Conservation (phyloP, 2,113 vertebrate species). For the Agapornis roseicollis region DNA sequence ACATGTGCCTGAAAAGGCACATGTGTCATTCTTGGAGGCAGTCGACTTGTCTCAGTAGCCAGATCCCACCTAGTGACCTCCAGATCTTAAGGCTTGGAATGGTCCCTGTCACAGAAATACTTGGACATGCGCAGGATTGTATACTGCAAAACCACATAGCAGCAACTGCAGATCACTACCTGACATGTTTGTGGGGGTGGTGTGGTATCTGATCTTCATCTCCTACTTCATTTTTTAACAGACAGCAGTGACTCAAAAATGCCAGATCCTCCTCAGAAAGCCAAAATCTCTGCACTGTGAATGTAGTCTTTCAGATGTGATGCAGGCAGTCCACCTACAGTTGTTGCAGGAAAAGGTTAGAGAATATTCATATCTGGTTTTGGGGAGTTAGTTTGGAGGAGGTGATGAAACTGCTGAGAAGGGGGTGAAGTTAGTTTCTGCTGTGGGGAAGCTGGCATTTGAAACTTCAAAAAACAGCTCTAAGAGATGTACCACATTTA, state of each 20-base stretch:
- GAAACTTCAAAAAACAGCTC: not conserved
- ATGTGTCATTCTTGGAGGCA: not conserved
- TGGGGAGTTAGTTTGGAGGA: constrained; percentile 19
- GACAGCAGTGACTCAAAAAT: constrained; percentile 5
- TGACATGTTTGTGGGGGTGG: not conserved
- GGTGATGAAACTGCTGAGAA: constrained; percentile 18
- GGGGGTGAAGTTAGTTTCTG: constrained; percentile 9
- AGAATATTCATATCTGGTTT: constrained; percentile 13
- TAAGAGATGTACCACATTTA: not conserved
- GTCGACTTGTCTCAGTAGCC: not conserved
- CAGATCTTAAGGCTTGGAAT: not conserved
- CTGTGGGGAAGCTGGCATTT: not conserved
- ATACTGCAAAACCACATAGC: not conserved
- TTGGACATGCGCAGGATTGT: not conserved
- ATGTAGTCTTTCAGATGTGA: not conserved
- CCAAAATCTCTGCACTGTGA: not conserved
- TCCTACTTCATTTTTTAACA: not conserved
- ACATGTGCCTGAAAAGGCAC: not conserved
- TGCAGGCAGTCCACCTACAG: constrained; percentile 47
- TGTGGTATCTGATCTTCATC: not conserved
- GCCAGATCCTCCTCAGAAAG: constrained; percentile 16
- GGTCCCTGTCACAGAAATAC: not conserved
- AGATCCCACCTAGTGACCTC: not conserved
- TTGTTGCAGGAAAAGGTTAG: constrained; percentile 2
- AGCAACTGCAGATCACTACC: not conserved